Percentiles rank a stretch among this genome's conserved stretches.
Evolutionary conservation across 2,888 invertebrate genomes (phyloP).

Genomic region (Octonoba sinensis): DNA sequence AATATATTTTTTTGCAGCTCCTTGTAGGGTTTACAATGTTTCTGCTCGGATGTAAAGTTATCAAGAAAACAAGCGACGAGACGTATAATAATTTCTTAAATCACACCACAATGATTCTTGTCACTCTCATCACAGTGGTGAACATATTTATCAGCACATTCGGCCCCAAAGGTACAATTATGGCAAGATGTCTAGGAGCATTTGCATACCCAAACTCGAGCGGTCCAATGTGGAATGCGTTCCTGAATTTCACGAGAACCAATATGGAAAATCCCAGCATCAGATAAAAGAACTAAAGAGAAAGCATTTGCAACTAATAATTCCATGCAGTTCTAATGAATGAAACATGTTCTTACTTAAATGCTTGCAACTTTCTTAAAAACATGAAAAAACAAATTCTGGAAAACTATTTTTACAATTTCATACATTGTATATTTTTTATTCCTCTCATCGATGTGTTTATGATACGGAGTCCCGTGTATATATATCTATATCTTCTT

Average conservation of each 20-base stretch:
- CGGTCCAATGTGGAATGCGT: constrained; percentile 21
- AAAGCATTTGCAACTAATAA: too few species aligned
- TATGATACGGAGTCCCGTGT: too few species aligned
- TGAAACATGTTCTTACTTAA: too few species aligned
- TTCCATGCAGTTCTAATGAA: too few species aligned
- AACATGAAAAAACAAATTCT: too few species aligned
- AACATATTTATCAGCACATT: constrained; percentile 65
- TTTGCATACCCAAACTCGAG: constrained; percentile 41
- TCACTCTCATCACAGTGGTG: constrained; percentile 64
- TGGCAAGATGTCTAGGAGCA: constrained; percentile 41
- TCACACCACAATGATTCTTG: constrained; percentile 64
- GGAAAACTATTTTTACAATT: too few species aligned
- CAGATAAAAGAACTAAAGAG: too few species aligned
- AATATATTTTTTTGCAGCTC: constrained; percentile 44
- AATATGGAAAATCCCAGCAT: constrained; percentile 3
- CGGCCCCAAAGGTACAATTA: constrained; percentile 50
- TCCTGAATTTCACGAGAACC: constrained; percentile 24
- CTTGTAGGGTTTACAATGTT: constrained; percentile 65
- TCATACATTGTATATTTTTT: too few species aligned
- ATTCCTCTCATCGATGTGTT: too few species aligned
- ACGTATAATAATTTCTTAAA: constrained; percentile 59
- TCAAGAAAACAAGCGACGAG: constrained; percentile 28
- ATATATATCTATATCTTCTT: too few species aligned
- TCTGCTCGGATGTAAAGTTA: constrained; percentile 61
- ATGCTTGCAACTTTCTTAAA: too few species aligned